Base-by-base conservation (phyloP, 2,888 invertebrate species). In the Eupeodes luniger region DNA sequence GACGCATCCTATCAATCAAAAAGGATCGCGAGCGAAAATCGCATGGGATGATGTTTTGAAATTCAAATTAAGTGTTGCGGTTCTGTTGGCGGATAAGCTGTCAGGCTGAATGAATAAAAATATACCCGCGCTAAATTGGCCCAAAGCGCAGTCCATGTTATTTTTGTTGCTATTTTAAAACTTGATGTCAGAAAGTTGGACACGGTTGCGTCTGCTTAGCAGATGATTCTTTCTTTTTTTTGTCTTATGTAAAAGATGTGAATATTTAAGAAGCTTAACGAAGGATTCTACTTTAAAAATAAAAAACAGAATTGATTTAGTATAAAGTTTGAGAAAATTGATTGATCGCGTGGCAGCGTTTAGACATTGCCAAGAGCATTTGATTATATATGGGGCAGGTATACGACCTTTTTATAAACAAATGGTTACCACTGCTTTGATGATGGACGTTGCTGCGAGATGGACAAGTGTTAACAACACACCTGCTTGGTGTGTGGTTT, bases 321-420 rank as follows among this genome's bases (percentile, higher is more conserved):
- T 59, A 34, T 14, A 14, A 9, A 64, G 36, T 64, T 64, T 19
- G n/a, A 34, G 51, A 47, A 77, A 80, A 87, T 87, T 87, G 87
- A 87, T 87, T 80, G 83, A 87, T 87, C 83, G 87, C 87, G 76
- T 87, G 83, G 83, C 87, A 83, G 59, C 82, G 78, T 79, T 86
- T 86, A 86, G 86, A 75, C 79, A 61, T 69, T 36, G 40, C 74
- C 75, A 55, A 53, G 61, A 72, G 83, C 9, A 53, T 79, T 69
- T 86, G 86, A 86, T 86, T 85, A 27, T 27, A 27, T 27, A 27
- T 27, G 1, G 81, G 81, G 81, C 67, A 27, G 27, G 27, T 27
- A 27, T 27, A 27, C 27, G 40, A 40, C 5, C 40, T 40, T 27
- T 27, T 3, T 27, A 3, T 27, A 27, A 77, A 67, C 74, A 69